Conservation (phyloP, 2,888 invertebrate species). For the Eurytoma adleriae region DNA sequence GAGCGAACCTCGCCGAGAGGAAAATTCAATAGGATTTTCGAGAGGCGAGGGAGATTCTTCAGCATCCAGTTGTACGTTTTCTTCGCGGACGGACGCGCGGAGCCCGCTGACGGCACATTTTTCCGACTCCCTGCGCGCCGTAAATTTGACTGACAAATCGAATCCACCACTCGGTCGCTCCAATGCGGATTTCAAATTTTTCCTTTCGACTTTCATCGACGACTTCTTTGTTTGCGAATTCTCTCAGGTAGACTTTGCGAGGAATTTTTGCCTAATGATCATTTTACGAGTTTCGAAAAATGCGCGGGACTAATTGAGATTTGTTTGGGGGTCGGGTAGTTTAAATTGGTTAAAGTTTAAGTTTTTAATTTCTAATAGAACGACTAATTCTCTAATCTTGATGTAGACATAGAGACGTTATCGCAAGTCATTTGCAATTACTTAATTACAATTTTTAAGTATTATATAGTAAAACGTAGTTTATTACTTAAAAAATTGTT, state of each 20-base stretch:
- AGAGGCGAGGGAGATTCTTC: too few species aligned
- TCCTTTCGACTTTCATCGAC: background rate
- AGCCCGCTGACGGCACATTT: background rate
- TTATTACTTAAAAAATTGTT: too few species aligned
- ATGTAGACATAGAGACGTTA: background rate
- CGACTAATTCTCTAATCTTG: background rate
- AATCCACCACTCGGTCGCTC: background rate
- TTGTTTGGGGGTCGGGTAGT: too few species aligned
- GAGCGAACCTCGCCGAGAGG: too few species aligned
- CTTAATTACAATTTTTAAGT: too few species aligned
- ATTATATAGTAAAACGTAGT: too few species aligned
- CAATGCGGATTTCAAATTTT: background rate
- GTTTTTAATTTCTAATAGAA: too few species aligned
- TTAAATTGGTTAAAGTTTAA: background rate
- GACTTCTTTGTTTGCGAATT: background rate
- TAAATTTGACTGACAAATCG: constrained; percentile 2
- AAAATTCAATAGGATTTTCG: too few species aligned
- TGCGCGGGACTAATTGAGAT: background rate
- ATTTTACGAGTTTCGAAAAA: background rate
- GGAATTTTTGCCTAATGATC: background rate
- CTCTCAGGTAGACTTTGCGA: background rate
- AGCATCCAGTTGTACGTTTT: background rate
- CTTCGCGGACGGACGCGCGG: constrained; percentile 1
- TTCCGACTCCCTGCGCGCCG: background rate
- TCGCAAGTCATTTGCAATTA: background rate